A percentile compares a stretch with the other conserved stretches of the same genome.
Conservation (phyloP, 2,797 vertebrate genomes). For the Psittacula echo region DNA sequence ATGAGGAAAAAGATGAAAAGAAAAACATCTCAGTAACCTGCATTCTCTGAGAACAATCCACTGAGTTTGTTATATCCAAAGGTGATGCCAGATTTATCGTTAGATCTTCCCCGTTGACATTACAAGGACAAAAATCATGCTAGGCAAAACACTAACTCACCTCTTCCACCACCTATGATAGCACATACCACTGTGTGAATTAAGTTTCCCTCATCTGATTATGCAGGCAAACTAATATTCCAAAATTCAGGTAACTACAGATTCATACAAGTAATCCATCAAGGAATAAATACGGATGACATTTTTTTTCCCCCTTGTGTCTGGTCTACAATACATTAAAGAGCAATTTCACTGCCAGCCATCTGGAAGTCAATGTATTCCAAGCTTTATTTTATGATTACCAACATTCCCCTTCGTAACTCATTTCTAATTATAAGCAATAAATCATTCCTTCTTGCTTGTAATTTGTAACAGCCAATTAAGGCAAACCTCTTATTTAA, state of each 20-base stretch:
- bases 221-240: background rate
- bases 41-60: constrained; percentile 34
- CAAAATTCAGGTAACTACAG: constrained; percentile 28
- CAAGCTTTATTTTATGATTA: constrained; percentile 73
- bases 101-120: background rate
- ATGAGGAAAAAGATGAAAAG: constrained; percentile 59
- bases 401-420: constrained; percentile 63
- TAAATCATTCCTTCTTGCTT: constrained; percentile 71
- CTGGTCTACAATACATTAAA: constrained; percentile 57
- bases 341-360: constrained; percentile 58
- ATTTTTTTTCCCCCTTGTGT: background rate
- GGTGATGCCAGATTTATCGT: constrained; percentile 13
- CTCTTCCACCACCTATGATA: background rate
- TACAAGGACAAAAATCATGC: constrained; percentile 21
- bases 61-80: constrained; percentile 34
- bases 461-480: constrained; percentile 70
- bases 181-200: background rate
- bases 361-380: constrained; percentile 71
- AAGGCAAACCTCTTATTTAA: constrained; percentile 71
- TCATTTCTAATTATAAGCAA: constrained; percentile 73
- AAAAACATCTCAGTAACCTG: constrained; percentile 42
- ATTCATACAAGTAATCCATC: constrained; percentile 24
- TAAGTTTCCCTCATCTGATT: background rate
- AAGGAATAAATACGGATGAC: constrained; percentile 32
- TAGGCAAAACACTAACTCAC: constrained; percentile 7